Percentiles rank a stretch among this genome's conserved stretches.
These are phyloP conservation scores for Coccyzus lansbergi DNA, from an alignment of 2,797 vertebrate species.

Conservation along the genomic window DNA sequence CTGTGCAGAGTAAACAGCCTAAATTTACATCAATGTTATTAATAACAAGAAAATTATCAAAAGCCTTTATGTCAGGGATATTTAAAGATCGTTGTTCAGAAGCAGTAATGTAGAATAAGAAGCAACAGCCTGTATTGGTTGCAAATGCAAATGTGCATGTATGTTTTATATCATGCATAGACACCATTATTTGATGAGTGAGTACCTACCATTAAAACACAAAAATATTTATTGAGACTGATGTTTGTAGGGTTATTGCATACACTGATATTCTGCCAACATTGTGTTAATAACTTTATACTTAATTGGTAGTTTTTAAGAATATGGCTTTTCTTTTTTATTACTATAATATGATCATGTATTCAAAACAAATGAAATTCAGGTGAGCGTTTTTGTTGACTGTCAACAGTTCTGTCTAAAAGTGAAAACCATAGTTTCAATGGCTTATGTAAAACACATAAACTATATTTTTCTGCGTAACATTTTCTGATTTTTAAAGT, in stretches of 20 bases:
- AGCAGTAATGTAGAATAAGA: conserved; percentile 38
- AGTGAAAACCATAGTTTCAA: not conserved
- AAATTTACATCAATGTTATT: conserved; percentile 49
- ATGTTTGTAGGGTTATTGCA: not conserved
- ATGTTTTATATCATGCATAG: conserved; percentile 53
- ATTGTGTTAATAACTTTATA: conserved; percentile 23
- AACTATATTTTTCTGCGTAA: not conserved
- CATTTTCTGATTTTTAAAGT: not conserved
- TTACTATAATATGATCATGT: not conserved
- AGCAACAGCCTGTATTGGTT: not conserved
- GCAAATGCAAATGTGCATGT: conserved; percentile 52
- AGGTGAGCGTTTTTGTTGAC: not conserved
- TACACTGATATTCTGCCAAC: conserved; percentile 28
- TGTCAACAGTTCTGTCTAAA: not conserved
- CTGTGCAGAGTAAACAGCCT: not conserved
- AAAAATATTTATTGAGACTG: conserved; percentile 20
- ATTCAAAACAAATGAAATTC: not conserved
- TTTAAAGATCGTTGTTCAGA: conserved; percentile 66
- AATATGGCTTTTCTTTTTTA: conserved; percentile 2
- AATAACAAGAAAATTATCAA: conserved; percentile 26
- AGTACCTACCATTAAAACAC: conserved; percentile 45
- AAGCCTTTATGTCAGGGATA: conserved; percentile 43
- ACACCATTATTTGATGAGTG: conserved; percentile 15
- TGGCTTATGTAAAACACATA: not conserved
- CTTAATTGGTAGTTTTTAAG: not conserved